Conservation (phyloP, 2,113 vertebrate genomes). For the Elanus axillaris region DNA sequence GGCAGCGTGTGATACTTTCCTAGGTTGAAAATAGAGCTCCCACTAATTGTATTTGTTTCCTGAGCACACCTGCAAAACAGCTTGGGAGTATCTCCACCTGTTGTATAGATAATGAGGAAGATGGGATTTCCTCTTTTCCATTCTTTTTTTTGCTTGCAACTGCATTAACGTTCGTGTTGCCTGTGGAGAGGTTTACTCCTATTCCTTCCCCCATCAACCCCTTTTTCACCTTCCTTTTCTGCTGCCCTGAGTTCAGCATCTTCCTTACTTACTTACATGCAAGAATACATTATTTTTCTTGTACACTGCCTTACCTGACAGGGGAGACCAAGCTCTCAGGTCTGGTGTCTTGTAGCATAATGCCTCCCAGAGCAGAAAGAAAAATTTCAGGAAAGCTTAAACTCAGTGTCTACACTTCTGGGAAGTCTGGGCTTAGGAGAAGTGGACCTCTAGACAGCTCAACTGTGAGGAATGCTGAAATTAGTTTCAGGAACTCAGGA, state of each 20-base stretch:
- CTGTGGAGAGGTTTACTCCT: not conserved
- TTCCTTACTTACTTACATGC: not conserved
- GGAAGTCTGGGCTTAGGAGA: not conserved
- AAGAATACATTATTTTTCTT: not conserved
- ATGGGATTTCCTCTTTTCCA: not conserved
- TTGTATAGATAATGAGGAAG: not conserved
- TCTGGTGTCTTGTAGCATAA: not conserved
- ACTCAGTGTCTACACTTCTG: not conserved
- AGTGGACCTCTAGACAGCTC: not conserved
- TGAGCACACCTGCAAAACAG: not conserved
- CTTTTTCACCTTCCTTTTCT: not conserved
- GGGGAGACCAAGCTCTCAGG: not conserved
- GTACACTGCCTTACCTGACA: not conserved
- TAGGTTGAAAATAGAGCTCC: not conserved
- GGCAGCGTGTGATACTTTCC: not conserved
- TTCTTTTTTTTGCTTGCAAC: not conserved
- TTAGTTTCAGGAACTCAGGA: not conserved
- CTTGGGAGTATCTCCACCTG: accelerated
- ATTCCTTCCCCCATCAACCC: accelerated
- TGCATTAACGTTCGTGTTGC: not conserved
- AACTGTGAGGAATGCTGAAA: not conserved
- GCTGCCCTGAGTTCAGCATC: not conserved
- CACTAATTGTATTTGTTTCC: not conserved
- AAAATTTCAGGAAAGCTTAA: not conserved
- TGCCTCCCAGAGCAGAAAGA: not conserved